Evolutionary conservation across 2,797 vertebrate species (phyloP), one percentile per base, ranked within the genome.

Genomic region (Oreochromis grahami): DNA sequence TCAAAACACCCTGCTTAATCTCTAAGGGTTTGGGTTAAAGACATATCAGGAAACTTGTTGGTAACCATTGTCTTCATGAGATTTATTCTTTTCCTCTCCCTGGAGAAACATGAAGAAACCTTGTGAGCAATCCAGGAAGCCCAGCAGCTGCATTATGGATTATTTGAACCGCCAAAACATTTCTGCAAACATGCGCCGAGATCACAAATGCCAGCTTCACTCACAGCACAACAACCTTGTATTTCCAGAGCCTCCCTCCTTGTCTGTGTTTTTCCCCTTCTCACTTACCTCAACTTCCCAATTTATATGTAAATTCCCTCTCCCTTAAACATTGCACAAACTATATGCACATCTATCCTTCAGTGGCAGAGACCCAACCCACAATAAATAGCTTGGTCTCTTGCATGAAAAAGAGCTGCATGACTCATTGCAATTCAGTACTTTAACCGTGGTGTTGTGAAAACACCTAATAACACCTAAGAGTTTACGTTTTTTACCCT

Each of bases 271-370:
- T 87, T 86, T 58, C 89, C 88, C 80, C 84, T 85, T 91, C 91
- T 94, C 87, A 87, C 90, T 94, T 95, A 89, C 92, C 90, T 88
- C 86, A 68, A 68, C 87, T 93, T 95, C 93, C 94, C 96, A 96
- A 96, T 96, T 96, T 96, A 96, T 96, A 97, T 96, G 96, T 95
- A 96, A 96, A 97, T 96, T 88, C 81, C n/a, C 43, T 84, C 76
- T 92, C 92, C 91, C 79, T 95, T 95, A 96, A 96, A 96, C 94
- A 96, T 94, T 94, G 84, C 45, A 74, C 26, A 74, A 51, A 74
- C 81, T 87, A 91, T 90, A 92, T 91, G 87, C 90, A 92, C 90
- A 83, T 93, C 90, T 93, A 94, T 96, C 92, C 88, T 89, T 93
- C 85, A 84, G 89, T 94, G 86, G 88, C 91, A 90, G 85, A 82